Evolutionary conservation across 1,140 invertebrate species (phyloP).

Genomic region (Listronotus bonariensis): DNA sequence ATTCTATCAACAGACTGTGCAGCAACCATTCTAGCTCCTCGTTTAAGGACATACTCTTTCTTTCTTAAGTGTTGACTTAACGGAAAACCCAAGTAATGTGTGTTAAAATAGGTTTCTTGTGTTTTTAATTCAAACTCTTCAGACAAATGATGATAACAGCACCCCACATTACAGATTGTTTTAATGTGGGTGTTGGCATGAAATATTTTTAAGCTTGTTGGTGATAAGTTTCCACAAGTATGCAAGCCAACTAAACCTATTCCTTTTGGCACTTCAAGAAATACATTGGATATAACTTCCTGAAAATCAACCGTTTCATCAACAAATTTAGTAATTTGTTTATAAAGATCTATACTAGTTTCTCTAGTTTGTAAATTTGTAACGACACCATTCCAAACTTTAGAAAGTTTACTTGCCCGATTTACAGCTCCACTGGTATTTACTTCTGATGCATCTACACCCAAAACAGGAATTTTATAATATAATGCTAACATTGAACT

Average conservation of each 20-base stretch:
- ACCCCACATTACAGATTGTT: constrained; percentile 80
- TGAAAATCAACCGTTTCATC: constrained; percentile 59
- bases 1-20: constrained; percentile 76
- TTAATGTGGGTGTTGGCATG: constrained; percentile 60
- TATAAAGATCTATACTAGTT: constrained; percentile 51
- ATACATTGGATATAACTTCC: constrained; percentile 58
- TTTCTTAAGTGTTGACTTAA: constrained; percentile 67
- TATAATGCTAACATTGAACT: constrained; percentile 73
- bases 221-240: constrained; percentile 84
- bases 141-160: constrained; percentile 86
- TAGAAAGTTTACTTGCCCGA: constrained; percentile 65
- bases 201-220: constrained; percentile 77
- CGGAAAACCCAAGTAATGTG: constrained; percentile 64
- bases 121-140: constrained; percentile 58
- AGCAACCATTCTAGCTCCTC: constrained; percentile 82
- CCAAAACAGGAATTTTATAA: constrained; percentile 73
- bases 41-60: constrained; percentile 64
- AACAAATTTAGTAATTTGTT: constrained; percentile 58
- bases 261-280: constrained; percentile 50
- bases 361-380: constrained; percentile 40
- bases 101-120: constrained; percentile 33
- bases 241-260: constrained; percentile 78
- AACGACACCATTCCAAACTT: constrained; percentile 57
- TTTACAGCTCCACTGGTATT: constrained; percentile 69
- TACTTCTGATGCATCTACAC: constrained; percentile 72